phyloP scores from a whole-genome alignment of 2,113 vertebrate species.

The Atrichornis clamosus region DNA sequence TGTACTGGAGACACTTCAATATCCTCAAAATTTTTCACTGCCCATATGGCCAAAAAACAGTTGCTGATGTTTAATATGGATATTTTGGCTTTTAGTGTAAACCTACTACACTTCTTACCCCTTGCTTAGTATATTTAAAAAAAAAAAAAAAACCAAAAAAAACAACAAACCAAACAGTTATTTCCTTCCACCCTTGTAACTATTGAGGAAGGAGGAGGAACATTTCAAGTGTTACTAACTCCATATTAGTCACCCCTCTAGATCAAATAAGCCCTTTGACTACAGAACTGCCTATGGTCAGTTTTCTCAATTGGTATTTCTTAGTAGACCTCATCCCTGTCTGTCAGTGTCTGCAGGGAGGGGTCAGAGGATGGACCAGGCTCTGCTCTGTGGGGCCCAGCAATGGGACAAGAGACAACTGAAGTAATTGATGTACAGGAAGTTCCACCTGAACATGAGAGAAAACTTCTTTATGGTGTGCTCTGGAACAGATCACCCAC shows the following conservation, averaged over 20 bases:
- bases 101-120: neutral
- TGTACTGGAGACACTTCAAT: neutral
- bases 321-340: accelerated
- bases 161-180: neutral
- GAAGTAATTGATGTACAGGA: accelerated
- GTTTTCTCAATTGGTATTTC: neutral
- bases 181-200: neutral
- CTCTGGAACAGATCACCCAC: neutral
- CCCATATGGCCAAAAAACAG: neutral
- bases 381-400: accelerated
- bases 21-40: neutral
- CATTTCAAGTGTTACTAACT: neutral
- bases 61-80: neutral
- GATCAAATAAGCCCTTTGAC: neutral
- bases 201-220: accelerated
- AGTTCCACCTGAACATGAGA: neutral
- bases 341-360: neutral
- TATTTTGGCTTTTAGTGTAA: neutral
- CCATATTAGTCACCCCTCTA: accelerated
- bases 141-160: no score
- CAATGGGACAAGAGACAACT: neutral
- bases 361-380: neutral
- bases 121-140: neutral
- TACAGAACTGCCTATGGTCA: neutral
- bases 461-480: neutral